Conservation (phyloP, 2,113 vertebrate genomes). For the Chaetodon auriga region DNA sequence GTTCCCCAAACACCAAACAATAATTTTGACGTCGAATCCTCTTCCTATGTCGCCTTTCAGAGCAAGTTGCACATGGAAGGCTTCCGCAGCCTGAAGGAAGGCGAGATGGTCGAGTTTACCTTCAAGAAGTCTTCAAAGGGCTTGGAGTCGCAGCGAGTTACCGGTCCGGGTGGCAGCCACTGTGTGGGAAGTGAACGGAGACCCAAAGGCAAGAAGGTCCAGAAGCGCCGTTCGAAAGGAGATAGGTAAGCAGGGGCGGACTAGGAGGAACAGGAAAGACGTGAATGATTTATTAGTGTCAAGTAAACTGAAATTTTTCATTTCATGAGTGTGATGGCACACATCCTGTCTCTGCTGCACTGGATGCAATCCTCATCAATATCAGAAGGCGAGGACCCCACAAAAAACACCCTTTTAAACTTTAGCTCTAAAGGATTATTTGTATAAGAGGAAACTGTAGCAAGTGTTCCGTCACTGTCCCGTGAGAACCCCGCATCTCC, state of each 20-base stretch:
- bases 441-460: neutral
- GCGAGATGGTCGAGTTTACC: slow-evolving; percentile 94
- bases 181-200: slow-evolving; percentile 94
- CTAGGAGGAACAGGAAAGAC: neutral
- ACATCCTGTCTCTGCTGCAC: neutral
- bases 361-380: neutral
- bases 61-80: slow-evolving; percentile 99
- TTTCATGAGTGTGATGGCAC: neutral
- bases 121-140: slow-evolving; percentile 98
- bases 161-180: slow-evolving; percentile 91
- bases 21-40: neutral
- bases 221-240: slow-evolving; percentile 94
- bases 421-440: neutral
- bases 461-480: neutral
- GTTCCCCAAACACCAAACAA: neutral
- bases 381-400: neutral
- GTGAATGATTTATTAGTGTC: neutral
- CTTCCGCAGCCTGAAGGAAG: slow-evolving; percentile 98
- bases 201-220: slow-evolving; percentile 95
- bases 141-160: slow-evolving; percentile 93
- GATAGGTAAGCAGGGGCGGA: slow-evolving; percentile 86
- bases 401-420: neutral
- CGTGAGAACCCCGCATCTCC: neutral
- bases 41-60: slow-evolving; percentile 77
- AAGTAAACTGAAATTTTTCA: neutral